These are phyloP conservation scores for Catocala fraxini DNA, from an alignment of 2,888 invertebrate species.

Conservation along the genomic window DNA sequence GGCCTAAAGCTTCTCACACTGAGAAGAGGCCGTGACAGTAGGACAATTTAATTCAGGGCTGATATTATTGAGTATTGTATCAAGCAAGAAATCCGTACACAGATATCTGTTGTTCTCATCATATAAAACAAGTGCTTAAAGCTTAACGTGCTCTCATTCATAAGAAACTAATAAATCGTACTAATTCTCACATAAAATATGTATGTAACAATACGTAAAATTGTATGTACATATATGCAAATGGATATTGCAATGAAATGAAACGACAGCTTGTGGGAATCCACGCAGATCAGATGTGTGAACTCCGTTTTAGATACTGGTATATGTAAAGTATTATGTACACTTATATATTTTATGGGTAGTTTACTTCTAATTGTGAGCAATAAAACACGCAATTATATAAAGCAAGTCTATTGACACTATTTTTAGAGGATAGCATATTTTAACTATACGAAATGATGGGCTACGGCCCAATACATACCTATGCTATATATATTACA, in stretches of 20 bases:
- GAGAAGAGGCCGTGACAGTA: no score
- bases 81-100: no score
- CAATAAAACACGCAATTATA: no score
- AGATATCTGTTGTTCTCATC: no score
- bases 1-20: no score
- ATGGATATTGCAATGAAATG: constrained; percentile 40
- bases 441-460: no score
- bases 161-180: constrained; percentile 1
- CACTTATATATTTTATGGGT: not conserved
- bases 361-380: not conserved
- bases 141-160: not conserved
- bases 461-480: no score
- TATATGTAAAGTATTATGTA: constrained; percentile 14
- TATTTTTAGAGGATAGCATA: no score
- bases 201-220: constrained; percentile 25
- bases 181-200: constrained; percentile 30
- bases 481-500: no score
- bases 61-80: no score
- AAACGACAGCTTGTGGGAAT: constrained; percentile 43
- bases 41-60: no score
- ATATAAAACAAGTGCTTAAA: not conserved
- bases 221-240: constrained; percentile 34
- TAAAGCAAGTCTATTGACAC: no score
- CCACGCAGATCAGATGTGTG: constrained; percentile 34
- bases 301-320: constrained; percentile 27